These are phyloP conservation scores for Mamestra brassicae DNA, from an alignment of 2,888 invertebrate species.

Conservation along the genomic window DNA sequence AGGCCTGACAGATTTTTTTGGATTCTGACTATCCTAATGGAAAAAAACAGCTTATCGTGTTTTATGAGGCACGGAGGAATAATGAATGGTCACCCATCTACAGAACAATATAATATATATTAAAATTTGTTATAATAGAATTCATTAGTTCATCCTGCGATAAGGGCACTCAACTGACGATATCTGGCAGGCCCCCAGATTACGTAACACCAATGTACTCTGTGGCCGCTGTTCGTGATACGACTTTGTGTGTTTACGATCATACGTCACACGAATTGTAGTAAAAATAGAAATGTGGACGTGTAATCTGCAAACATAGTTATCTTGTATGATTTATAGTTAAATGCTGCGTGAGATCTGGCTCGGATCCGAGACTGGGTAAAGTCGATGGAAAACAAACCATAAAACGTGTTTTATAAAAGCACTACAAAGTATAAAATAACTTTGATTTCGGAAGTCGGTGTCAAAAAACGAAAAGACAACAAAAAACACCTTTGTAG, in stretches of 20 bases:
- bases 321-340: constrained; percentile 11
- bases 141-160: constrained; percentile 4
- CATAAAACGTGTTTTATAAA: neutral
- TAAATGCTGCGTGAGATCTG: neutral
- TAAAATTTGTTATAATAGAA: neutral
- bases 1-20: no score
- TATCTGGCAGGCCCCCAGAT: constrained; percentile 56
- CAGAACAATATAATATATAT: neutral
- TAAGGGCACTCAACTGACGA: constrained; percentile 44
- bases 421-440: no score
- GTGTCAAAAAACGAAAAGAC: no score
- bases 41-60: no score
- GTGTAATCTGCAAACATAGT: constrained; percentile 2
- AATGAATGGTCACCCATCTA: neutral
- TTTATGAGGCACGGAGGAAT: no score
- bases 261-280: constrained; percentile 42
- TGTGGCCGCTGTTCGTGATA: neutral
- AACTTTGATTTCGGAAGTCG: no score
- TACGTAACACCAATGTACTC: constrained; percentile 11
- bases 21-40: no score
- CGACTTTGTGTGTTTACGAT: constrained; percentile 8
- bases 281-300: constrained; percentile 20
- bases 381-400: neutral
- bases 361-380: neutral
- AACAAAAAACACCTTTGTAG: no score